These are phyloP conservation scores for Leiothrix lutea DNA, from an alignment of 2,113 vertebrate genomes.

Conservation along the genomic window DNA sequence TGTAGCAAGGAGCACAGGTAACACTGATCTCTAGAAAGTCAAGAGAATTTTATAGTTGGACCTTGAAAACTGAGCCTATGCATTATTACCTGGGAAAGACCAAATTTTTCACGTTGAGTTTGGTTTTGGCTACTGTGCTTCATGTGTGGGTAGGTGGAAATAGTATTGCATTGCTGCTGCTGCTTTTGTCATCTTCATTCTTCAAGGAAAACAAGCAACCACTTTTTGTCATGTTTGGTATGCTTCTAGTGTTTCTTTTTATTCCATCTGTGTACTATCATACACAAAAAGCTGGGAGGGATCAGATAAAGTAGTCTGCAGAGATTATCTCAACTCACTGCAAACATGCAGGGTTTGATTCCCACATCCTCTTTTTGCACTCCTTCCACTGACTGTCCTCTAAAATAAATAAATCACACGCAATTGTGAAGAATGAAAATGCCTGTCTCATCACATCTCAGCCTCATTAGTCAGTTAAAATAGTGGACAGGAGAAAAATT, in stretches of 20 bases:
- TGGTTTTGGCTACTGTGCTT: background rate
- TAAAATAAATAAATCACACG: background rate
- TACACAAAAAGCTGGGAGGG: background rate
- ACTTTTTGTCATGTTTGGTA: background rate
- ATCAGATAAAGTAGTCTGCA: background rate
- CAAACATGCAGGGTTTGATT: background rate
- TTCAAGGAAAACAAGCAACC: background rate
- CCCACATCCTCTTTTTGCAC: background rate
- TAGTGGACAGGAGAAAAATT: background rate
- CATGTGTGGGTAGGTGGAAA: background rate
- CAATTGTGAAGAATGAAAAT: background rate
- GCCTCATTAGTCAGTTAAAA: background rate
- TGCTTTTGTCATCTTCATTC: background rate
- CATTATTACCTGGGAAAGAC: background rate
- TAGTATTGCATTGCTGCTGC: background rate
- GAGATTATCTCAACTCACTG: background rate
- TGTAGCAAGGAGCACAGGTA: background rate
- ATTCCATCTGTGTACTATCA: background rate
- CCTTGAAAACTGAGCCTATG: background rate
- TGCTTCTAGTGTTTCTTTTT: background rate
- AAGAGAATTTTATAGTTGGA: background rate
- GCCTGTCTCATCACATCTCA: background rate
- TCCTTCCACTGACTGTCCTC: background rate
- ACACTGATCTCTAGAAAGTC: background rate
- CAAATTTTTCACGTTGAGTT: background rate